Evolutionary conservation across 2,797 vertebrate species (phyloP).

Genomic region (Sebastes vulpes): DNA sequence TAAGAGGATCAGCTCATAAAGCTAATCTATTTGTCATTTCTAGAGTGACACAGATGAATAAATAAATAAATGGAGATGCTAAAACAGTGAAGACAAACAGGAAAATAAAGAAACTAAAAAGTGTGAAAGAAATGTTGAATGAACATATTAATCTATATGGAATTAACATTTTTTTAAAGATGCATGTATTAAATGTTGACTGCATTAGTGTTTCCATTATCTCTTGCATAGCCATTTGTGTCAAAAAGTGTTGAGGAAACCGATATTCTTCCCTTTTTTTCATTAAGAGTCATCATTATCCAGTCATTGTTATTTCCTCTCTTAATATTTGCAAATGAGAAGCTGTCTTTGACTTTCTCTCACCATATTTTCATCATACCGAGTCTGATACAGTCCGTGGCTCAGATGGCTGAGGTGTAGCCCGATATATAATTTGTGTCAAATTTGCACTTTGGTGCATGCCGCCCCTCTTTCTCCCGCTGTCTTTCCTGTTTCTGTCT

Average conservation of each 20-base stretch:
- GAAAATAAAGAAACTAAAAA: background rate
- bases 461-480: background rate
- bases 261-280: background rate
- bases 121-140: background rate
- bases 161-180: background rate
- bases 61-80: background rate
- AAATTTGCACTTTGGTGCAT: background rate
- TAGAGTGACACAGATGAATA: slow-evolving; percentile 5
- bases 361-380: background rate
- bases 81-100: background rate
- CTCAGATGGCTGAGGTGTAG: background rate
- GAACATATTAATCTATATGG: background rate
- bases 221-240: background rate
- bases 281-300: background rate
- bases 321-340: background rate
- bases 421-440: background rate
- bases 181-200: background rate
- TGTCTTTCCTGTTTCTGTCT: background rate
- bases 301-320: background rate
- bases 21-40: background rate
- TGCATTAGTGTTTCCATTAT: background rate
- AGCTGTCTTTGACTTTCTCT: background rate
- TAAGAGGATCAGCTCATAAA: background rate
- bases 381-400: background rate
- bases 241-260: background rate